Evolutionary conservation across 2,888 invertebrate species (phyloP), one percentile per base, ranked within the genome.

Genomic region (Drosophila pseudotakahashii): DNA sequence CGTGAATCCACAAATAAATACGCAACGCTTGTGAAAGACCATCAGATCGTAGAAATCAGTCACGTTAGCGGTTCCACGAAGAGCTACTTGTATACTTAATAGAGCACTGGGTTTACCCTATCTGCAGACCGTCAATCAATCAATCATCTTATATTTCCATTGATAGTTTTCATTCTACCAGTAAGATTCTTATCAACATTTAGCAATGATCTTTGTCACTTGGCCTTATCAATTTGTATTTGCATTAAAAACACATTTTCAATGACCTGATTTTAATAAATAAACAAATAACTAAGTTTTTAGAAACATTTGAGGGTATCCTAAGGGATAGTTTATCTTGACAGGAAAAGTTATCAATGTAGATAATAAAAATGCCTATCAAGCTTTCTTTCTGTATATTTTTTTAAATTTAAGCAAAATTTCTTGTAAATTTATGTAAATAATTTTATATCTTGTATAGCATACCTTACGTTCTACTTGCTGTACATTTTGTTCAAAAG

Each of bases 1-100:
- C 48, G 59, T 64, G 58, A 61, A 55, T 66, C 64, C 64, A 54
- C 32, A 60, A 55, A 53, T 74, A 66, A 42, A 50, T 41, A 23
- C 51, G 42, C 50, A 37, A 32, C 26, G 60, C 60, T 52, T 45
- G 51, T 13, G 48, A 37, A 50, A 70, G 51, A 34, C 39, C 32
- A 41, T 26, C 62, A 34, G 41, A 34, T 42, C 10, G 63, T 63
- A 63, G 62, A 34, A 41, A n/a, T 42, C 62, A 48, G 9, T 42
- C 62, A 48, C 47, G 19, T 39, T 57, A 42, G 53, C 41, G 53
- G 39, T 32, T n/a, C 36, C 13, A n/a, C 23, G 11, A 47, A 37
- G 14, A 44, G 30, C 53, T 26, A 11, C 34, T 34, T 11, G 5
- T 16, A 7, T 0, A 1, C 30, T 26, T 26, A 6, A 61, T 26